These are phyloP conservation scores for Palythoa grandiflora DNA, from an alignment of 92 coral and sea anemone species.

Conservation along the genomic window DNA sequence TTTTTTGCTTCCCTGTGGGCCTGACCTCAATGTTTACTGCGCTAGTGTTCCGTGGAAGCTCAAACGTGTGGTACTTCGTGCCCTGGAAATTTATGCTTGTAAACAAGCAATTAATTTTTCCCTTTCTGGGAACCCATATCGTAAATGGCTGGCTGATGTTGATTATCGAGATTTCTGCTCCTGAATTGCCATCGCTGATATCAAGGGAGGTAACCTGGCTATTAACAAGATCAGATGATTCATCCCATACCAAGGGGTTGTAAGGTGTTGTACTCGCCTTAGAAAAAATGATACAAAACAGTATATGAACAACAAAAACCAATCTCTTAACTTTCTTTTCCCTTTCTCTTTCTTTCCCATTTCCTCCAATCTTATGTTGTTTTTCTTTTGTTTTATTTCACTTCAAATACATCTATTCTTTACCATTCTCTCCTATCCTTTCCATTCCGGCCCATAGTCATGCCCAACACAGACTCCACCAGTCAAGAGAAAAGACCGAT, in stretches of 20 bases:
- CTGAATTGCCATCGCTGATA: constrained; percentile 36
- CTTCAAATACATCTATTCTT: neutral
- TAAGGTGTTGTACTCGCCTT: constrained; percentile 52
- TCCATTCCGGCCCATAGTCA: neutral
- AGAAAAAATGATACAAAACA: neutral
- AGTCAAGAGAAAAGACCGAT: too few species aligned
- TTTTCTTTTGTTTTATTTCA: neutral
- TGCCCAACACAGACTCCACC: too few species aligned
- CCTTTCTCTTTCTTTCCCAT: neutral
- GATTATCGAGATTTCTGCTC: constrained; percentile 26
- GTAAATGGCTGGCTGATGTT: constrained; percentile 50
- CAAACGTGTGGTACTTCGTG: constrained; percentile 26
- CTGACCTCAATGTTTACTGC: constrained; percentile 47
- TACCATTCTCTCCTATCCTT: neutral
- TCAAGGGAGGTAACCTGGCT: constrained; percentile 45
- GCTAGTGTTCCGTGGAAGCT: constrained; percentile 43
- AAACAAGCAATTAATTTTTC: neutral
- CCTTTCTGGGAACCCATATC: constrained; percentile 40
- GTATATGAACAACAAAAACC: neutral
- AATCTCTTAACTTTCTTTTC: neutral
- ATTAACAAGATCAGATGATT: constrained; percentile 39
- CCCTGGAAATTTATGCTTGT: neutral
- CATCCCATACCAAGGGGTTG: constrained; percentile 49
- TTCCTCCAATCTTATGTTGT: neutral
- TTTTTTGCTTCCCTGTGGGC: constrained; percentile 11